A percentile compares a stretch with the other conserved stretches of the same genome.
Evolutionary conservation across 2,888 invertebrate species (phyloP).

Genomic region (Pseudeuparius sepicola): DNA sequence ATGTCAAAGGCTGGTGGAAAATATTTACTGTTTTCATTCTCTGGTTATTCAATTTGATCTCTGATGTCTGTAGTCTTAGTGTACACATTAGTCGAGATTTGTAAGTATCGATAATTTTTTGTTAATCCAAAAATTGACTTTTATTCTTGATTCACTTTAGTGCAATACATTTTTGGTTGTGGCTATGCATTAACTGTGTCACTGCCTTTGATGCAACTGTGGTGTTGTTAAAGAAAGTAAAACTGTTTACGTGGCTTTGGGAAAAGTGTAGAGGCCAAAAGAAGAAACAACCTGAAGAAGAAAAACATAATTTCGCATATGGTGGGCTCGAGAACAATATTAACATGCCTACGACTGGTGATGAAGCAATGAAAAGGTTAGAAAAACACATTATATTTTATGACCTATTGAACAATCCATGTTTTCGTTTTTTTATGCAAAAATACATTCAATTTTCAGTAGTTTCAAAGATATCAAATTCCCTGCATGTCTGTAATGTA

Average conservation of each 20-base stretch:
- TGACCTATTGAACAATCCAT: no score
- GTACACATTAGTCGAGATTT: slow-evolving; percentile 59
- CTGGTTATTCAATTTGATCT: slow-evolving; percentile 71
- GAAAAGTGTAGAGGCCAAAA: slow-evolving; percentile 33
- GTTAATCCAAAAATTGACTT: no score
- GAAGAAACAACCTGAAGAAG: slow-evolving; percentile 32
- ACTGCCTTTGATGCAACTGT: no score
- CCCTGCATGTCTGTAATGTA: no score
- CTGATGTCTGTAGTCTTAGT: slow-evolving; percentile 72
- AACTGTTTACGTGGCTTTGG: slow-evolving; percentile 34
- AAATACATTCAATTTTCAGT: no score
- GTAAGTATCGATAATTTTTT: no score
- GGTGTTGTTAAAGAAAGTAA: slow-evolving; percentile 30
- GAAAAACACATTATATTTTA: background rate
- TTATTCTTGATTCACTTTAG: slow-evolving; percentile 27
- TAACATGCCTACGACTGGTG: slow-evolving; percentile 77
- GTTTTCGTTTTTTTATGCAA: no score
- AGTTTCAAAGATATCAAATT: no score
- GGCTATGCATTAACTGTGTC: slow-evolving; percentile 31
- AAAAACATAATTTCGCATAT: slow-evolving; percentile 40
- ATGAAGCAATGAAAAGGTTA: slow-evolving; percentile 84
- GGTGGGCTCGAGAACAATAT: slow-evolving; percentile 60
- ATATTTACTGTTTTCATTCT: slow-evolving; percentile 49
- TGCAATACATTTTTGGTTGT: slow-evolving; percentile 31
- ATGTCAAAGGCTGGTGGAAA: slow-evolving; percentile 46